These are phyloP conservation scores for Cydia strobilella DNA, from an alignment of 1,140 invertebrate species.

Conservation along the genomic window DNA sequence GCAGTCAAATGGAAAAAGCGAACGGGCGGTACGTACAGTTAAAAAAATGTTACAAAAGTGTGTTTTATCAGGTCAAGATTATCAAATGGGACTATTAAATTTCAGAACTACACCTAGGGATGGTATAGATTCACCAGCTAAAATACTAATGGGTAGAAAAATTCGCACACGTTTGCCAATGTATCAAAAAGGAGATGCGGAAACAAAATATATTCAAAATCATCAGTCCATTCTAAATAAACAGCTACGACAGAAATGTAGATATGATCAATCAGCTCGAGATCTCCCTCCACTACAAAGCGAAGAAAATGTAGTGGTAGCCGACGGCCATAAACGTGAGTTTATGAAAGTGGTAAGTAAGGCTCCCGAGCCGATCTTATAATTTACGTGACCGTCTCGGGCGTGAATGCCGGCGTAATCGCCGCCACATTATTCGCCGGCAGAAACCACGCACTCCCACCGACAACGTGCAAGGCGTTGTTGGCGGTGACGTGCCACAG, in stretches of 20 bases:
- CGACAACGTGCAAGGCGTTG: neutral
- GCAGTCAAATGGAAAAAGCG: conserved; percentile 31
- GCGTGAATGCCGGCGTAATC: conserved; percentile 9
- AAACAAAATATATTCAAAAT: neutral
- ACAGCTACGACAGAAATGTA: neutral
- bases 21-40: conserved; percentile 24
- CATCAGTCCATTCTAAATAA: neutral
- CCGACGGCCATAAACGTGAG: neutral
- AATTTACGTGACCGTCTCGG: neutral
- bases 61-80: conserved; percentile 7
- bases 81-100: conserved; percentile 32
- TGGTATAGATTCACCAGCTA: neutral
- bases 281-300: neutral
- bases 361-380: conserved; percentile 11
- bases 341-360: conserved; percentile 3
- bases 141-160: conserved; percentile 25
- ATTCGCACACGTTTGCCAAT: conserved; percentile 24
- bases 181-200: neutral
- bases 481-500: neutral
- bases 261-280: neutral
- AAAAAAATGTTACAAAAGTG: too few relatives aligned
- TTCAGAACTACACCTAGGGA: conserved; percentile 31
- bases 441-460: neutral
- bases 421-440: conserved; percentile 3
- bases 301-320: neutral